Percentiles rank a stretch among this genome's conserved stretches.
phyloP scores from a whole-genome alignment of 2,888 invertebrate species.

The Timema podura region DNA sequence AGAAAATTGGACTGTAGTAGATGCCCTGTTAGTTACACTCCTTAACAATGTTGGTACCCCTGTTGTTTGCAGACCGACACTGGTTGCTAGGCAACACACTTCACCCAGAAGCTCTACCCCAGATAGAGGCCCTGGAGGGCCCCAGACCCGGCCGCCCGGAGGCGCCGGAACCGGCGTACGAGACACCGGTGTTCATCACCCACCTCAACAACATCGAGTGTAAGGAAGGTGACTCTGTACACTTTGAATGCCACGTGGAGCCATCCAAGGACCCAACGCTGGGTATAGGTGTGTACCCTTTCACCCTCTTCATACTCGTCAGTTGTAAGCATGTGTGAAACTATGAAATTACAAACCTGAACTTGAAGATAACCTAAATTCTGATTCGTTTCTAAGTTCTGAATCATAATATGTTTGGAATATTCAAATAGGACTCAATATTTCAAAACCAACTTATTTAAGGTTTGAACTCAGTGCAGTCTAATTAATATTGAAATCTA shows the following conservation, averaged over 20 bases:
- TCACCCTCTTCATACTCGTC: too few relatives aligned
- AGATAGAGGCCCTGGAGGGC: constrained; percentile 81
- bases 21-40: too few relatives aligned
- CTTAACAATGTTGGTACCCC: too few relatives aligned
- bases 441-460: too few relatives aligned
- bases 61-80: constrained; percentile 59
- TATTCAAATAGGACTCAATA: too few relatives aligned
- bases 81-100: constrained; percentile 84
- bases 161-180: constrained; percentile 72
- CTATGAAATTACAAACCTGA: too few relatives aligned
- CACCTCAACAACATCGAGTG: constrained; percentile 88
- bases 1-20: too few relatives aligned
- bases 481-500: too few relatives aligned
- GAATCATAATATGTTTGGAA: too few relatives aligned
- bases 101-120: constrained; percentile 83
- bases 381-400: too few relatives aligned
- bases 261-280: constrained; percentile 88
- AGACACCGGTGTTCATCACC: constrained; percentile 83
- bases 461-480: too few relatives aligned
- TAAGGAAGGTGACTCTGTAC: constrained; percentile 80
- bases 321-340: neutral
- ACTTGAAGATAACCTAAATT: too few relatives aligned
- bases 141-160: constrained; percentile 64
- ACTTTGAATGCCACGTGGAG: constrained; percentile 89
- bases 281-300: constrained; percentile 53